phyloP scores from a whole-genome alignment of 2,888 invertebrate species.

The Formica aserva region DNA sequence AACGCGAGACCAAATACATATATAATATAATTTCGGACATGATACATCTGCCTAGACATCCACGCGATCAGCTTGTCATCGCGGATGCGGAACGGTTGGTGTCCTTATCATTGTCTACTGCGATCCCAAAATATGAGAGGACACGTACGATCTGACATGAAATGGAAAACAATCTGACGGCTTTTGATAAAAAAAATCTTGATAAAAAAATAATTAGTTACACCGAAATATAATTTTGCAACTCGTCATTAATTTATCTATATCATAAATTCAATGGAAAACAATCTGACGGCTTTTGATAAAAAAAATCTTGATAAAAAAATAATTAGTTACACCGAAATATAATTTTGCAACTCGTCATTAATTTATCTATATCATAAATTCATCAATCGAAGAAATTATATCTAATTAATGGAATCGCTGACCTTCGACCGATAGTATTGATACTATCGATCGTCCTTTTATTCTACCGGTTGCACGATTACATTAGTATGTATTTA shows the following conservation, averaged over 20 bases:
- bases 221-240: neutral
- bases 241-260: conserved; percentile 1
- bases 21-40: conserved; percentile 25
- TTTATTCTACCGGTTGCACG: neutral
- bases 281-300: neutral
- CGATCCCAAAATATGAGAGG: conserved; percentile 19
- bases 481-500: neutral
- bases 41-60: neutral
- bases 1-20: neutral
- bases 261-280: neutral
- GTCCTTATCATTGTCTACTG: conserved; percentile 39
- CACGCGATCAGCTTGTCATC: conserved; percentile 30
- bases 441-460: neutral
- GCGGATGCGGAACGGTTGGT: neutral
- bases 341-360: neutral
- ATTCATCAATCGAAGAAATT: neutral
- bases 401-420: conserved; percentile 17
- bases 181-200: neutral
- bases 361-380: conserved; percentile 21
- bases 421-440: neutral
- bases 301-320: neutral
- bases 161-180: neutral
- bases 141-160: conserved; percentile 10
- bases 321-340: neutral
- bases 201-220: neutral